Evolutionary conservation across 2,888 invertebrate species (phyloP), one percentile per base, ranked within the genome.

Genomic region (Napeogenes inachia): DNA sequence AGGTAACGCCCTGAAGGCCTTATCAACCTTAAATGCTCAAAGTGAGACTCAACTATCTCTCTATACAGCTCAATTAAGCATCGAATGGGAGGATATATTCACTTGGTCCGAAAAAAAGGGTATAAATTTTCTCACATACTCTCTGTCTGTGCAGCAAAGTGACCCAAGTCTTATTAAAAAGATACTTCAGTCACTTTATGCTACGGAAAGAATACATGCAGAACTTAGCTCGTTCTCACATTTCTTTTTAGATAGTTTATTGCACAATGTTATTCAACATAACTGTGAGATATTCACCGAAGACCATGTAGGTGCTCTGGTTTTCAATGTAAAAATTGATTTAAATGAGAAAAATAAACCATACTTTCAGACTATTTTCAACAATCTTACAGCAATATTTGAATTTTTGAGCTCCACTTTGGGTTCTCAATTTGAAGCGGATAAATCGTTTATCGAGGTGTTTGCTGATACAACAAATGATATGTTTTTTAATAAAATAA

Each of bases 21-120:
- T 89, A 30, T 61, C 65, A 0, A 85, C 82, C 56, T 70, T 90
- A 0, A 77, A 75, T 59, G 77, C 79, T 8, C 85, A 87, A 63
- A 78, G 83, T 45, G 87, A 89, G 67, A 88, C 83, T 59, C 89
- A 89, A 70, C 66, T 87, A 3, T 81, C 88, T 0, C 69, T 89
- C 12, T 89, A 85, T 62, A 76, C 77, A 30, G 87, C 89, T 2
- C 83, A 88, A 54, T 68, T 89, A n/a, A 88, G 88, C 65, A 71
- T 80, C 33, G 89, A 90, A 73, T 89, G 89, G 89, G 87, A 89
- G 61, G 84, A 86, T 45, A 81, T 89, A 21, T 90, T 90, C 61
- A 77, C 78, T 45, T 90, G 89, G 89, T 78, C 81, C 0, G 85
- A 87, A 66, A 81, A 79, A 60, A 83, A 78, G 71, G 81, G 85